A percentile compares a stretch with the other conserved stretches of the same genome.
Conservation (phyloP, 2,888 invertebrate species). For the Ennomos fuscantarius region DNA sequence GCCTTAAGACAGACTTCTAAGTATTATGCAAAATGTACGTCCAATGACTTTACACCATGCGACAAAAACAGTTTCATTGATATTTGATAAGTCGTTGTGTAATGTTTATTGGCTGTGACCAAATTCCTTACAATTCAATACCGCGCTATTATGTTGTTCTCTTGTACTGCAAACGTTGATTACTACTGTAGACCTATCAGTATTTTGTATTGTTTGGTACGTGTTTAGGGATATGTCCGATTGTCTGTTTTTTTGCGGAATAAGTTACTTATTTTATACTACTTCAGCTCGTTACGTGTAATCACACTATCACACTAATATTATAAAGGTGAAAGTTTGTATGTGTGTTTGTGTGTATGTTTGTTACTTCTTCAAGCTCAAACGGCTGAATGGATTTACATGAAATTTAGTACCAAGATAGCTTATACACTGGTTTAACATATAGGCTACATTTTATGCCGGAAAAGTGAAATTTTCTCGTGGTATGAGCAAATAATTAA, state of each 20-base stretch:
- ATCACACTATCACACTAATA: too few species aligned
- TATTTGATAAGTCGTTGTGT: constrained; percentile 32
- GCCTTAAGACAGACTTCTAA: constrained; percentile 1
- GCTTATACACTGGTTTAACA: too few species aligned
- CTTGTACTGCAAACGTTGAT: constrained; percentile 9
- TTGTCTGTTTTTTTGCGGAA: constrained; percentile 2
- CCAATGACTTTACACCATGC: constrained; percentile 16
- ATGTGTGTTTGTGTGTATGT: too few species aligned
- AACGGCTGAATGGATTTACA: too few species aligned
- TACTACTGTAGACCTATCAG: background rate
- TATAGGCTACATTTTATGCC: too few species aligned
- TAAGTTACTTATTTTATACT: background rate
- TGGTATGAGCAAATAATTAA: too few species aligned
- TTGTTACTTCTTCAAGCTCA: too few species aligned
- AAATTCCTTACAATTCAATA: constrained; percentile 32
- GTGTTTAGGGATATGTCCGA: constrained; percentile 6
- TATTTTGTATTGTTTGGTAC: constrained; percentile 9
- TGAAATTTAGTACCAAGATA: too few species aligned
- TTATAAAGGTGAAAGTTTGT: too few species aligned
- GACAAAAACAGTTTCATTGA: constrained; percentile 30
- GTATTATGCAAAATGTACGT: constrained; percentile 12
- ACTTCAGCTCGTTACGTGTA: too few species aligned
- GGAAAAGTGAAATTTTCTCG: too few species aligned
- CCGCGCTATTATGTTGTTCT: constrained; percentile 23
- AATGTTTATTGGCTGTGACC: constrained; percentile 33